phyloP scores from a whole-genome alignment of 2,888 invertebrate genomes.

The Saturnia pavonia region DNA sequence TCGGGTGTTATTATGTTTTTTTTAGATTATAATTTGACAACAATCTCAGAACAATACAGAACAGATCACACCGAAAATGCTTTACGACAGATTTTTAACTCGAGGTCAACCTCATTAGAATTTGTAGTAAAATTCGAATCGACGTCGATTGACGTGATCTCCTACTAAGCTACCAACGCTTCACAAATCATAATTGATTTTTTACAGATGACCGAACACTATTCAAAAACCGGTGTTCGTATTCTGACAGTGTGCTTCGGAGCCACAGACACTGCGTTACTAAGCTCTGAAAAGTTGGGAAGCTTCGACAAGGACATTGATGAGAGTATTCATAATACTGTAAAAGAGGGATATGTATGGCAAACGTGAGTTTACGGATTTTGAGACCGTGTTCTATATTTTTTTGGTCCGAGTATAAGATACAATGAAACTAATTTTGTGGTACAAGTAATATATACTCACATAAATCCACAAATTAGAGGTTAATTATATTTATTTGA shows the following conservation, averaged over 20 bases:
- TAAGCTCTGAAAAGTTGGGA: slow-evolving; percentile 28
- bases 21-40: too few species aligned
- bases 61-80: not conserved
- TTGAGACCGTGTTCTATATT: not conserved
- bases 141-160: not conserved
- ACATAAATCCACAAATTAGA: too few species aligned
- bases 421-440: too few species aligned
- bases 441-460: too few species aligned
- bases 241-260: slow-evolving; percentile 37
- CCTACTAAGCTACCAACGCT: not conserved
- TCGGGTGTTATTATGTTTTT: too few species aligned
- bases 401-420: not conserved
- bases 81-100: too few species aligned
- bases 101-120: not conserved
- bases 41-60: too few species aligned
- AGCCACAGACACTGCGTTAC: slow-evolving; percentile 31
- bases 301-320: slow-evolving; percentile 26
- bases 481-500: too few species aligned
- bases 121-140: not conserved
- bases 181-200: not conserved
- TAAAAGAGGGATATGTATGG: not conserved
- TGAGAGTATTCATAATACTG: not conserved
- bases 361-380: slow-evolving; percentile 3
- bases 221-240: slow-evolving; percentile 30
- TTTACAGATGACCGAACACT: slow-evolving; percentile 22